Percentiles rank a stretch among this genome's conserved stretches.
Conservation (phyloP, 2,888 invertebrate species). For the Bombyx huttoni region DNA sequence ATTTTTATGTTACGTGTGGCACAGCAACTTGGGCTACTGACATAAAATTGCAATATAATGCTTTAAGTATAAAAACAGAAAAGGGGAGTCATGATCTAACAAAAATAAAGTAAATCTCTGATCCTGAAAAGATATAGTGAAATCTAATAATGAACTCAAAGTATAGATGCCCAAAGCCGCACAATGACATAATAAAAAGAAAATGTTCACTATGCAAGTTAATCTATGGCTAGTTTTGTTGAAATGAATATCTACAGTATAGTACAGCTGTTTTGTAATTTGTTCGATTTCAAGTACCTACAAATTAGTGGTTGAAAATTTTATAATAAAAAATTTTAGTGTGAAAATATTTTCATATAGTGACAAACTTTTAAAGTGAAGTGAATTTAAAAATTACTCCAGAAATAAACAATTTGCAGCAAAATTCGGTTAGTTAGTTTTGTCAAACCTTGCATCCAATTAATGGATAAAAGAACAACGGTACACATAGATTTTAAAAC, state of each 20-base stretch:
- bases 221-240: not conserved
- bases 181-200: too few species aligned
- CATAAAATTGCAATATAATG: too few species aligned
- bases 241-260: not conserved
- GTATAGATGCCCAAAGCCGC: too few species aligned
- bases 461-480: constrained; percentile 23
- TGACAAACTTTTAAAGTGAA: constrained; percentile 50
- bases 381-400: constrained; percentile 9
- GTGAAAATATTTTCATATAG: constrained; percentile 37
- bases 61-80: too few species aligned
- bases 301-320: constrained; percentile 34
- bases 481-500: not conserved
- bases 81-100: too few species aligned
- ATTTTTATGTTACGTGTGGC: too few species aligned
- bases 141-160: too few species aligned
- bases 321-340: constrained; percentile 17
- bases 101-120: too few species aligned
- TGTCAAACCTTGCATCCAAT: constrained; percentile 40
- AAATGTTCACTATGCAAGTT: too few species aligned
- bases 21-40: too few species aligned
- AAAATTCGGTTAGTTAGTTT: constrained; percentile 52
- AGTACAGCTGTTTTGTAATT: constrained; percentile 64
- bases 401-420: constrained; percentile 15
- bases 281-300: constrained; percentile 31
- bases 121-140: too few species aligned